These are phyloP conservation scores for Chiroxiphia lanceolata DNA, from an alignment of 2,797 vertebrate genomes.

Conservation along the genomic window DNA sequence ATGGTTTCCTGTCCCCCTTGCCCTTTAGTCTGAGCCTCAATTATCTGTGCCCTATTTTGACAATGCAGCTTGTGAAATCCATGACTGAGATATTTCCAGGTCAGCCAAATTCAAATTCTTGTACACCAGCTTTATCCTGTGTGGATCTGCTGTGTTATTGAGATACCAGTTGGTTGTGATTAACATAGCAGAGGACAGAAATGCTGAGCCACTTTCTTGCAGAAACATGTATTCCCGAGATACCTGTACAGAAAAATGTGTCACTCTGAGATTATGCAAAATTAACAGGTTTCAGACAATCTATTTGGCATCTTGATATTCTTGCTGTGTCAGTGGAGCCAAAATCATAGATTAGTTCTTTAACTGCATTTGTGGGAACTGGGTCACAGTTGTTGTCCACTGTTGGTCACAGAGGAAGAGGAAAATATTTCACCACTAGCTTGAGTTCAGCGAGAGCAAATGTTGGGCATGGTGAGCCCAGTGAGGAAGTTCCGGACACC, in stretches of 20 bases:
- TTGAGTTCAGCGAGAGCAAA: neutral
- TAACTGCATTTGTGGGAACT: neutral
- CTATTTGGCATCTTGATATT: neutral
- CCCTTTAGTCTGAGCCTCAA: neutral
- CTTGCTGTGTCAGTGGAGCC: neutral
- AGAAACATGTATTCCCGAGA: neutral
- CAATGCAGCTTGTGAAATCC: slow-evolving; percentile 19
- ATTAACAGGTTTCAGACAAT: neutral
- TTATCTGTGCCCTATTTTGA: slow-evolving; percentile 25
- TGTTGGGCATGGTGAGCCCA: neutral
- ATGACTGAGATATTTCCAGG: slow-evolving; percentile 7
- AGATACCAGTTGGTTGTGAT: neutral
- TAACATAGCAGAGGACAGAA: slow-evolving; percentile 6
- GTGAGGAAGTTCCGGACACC: neutral
- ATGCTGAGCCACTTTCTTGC: neutral
- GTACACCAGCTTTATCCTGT: neutral
- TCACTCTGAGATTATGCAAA: neutral
- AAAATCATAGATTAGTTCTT: neutral
- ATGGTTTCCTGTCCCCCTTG: neutral
- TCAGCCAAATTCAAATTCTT: neutral
- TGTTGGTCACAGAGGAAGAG: neutral
- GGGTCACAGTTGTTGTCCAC: neutral
- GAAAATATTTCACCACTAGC: neutral
- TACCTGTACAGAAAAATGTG: neutral
- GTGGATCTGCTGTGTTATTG: neutral